Conservation (phyloP, 2,797 vertebrate genomes). For the Malacoraja senta region DNA sequence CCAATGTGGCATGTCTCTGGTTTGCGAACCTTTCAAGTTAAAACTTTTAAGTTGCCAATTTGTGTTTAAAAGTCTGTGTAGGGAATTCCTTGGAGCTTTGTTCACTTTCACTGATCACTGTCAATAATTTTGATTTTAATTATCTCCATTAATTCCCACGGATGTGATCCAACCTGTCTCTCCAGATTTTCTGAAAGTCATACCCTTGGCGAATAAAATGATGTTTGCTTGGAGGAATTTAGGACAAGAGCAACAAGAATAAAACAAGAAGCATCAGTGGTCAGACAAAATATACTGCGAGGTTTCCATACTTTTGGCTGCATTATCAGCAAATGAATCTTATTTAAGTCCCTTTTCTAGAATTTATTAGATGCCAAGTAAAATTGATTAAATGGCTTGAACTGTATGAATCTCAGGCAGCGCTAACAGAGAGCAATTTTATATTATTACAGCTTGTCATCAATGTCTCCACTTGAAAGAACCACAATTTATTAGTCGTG, state of each 20-base stretch:
- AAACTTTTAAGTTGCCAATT: background rate
- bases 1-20: background rate
- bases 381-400: slow-evolving; percentile 30
- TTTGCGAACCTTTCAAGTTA: background rate
- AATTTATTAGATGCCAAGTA: slow-evolving; percentile 34
- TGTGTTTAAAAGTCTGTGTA: background rate
- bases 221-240: background rate
- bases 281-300: background rate
- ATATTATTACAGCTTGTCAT: slow-evolving; percentile 27
- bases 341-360: background rate
- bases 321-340: slow-evolving; percentile 13
- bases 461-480: slow-evolving; percentile 11
- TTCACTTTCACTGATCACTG: background rate
- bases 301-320: background rate
- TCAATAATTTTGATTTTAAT: background rate
- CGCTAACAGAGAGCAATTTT: slow-evolving; percentile 21
- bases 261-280: background rate
- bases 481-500: slow-evolving; percentile 1
- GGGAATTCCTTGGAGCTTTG: background rate
- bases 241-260: background rate
- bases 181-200: background rate
- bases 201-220: background rate
- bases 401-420: background rate
- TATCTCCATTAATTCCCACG: background rate
- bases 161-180: background rate